Conservation (phyloP, 2,797 vertebrate species). For the Semotilus atromaculatus region DNA sequence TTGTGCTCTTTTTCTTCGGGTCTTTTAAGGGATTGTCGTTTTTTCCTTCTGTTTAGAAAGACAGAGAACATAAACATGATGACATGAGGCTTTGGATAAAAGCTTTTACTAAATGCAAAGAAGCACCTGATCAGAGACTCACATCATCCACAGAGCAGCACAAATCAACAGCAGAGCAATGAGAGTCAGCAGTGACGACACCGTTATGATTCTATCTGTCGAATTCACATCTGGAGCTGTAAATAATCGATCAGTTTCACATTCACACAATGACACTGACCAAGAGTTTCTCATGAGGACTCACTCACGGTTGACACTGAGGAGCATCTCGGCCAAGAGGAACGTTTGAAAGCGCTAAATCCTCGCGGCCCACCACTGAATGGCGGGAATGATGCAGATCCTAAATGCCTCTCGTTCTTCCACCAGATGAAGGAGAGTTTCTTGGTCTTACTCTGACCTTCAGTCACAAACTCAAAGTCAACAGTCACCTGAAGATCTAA, state of each 20-base stretch:
- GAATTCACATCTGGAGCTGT: too few relatives aligned
- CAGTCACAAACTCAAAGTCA: neutral
- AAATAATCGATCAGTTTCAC: too few relatives aligned
- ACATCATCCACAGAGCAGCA: neutral
- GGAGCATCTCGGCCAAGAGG: too few relatives aligned
- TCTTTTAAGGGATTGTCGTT: neutral
- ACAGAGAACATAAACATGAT: neutral
- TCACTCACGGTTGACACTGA: too few relatives aligned
- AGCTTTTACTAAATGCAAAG: neutral
- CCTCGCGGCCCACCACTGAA: too few relatives aligned
- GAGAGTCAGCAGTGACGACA: neutral
- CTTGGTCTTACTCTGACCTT: slow-evolving; percentile 4
- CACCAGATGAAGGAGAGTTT: slow-evolving; percentile 11
- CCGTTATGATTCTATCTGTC: neutral
- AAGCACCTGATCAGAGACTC: neutral
- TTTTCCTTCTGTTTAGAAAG: neutral
- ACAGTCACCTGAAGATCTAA: too few relatives aligned
- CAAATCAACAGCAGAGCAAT: neutral
- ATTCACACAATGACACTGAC: too few relatives aligned
- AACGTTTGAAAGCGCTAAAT: neutral
- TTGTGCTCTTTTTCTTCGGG: neutral
- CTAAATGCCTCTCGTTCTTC: neutral
- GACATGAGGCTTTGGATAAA: too few relatives aligned
- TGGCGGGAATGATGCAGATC: neutral
- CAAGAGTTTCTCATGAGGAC: too few relatives aligned